These are phyloP conservation scores for Pelecanoides urinatrix DNA, from an alignment of 2,113 vertebrate genomes.

Conservation along the genomic window DNA sequence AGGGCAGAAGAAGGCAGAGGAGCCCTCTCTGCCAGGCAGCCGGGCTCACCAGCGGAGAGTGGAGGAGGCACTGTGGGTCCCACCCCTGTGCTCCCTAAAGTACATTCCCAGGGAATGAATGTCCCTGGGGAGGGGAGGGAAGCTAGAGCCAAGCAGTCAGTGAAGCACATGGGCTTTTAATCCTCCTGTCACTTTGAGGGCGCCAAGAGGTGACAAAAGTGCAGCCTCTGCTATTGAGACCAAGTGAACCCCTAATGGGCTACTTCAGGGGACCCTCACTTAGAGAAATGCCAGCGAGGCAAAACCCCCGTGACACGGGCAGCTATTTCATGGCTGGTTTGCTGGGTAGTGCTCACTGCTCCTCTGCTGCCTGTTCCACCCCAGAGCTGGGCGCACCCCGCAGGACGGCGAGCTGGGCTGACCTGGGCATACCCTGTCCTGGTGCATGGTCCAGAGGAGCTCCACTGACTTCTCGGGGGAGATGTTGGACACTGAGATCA, in stretches of 20 bases:
- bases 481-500: neutral
- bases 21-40: neutral
- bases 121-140: neutral
- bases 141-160: neutral
- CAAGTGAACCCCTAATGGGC: neutral
- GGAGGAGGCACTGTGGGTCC: neutral
- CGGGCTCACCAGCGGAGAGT: rapidly evolving
- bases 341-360: neutral
- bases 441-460: neutral
- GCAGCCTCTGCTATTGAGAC: neutral
- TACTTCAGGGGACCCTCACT: neutral
- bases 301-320: neutral
- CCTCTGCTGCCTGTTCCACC: neutral
- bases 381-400: neutral
- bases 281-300: neutral
- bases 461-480: rapidly evolving
- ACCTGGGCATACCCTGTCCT: neutral
- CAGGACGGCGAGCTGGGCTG: rapidly evolving
- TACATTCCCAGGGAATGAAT: neutral
- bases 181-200: neutral
- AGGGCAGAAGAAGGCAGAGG: neutral
- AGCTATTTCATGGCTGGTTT: neutral
- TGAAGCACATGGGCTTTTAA: neutral
- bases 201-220: neutral
- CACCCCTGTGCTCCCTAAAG: neutral